Conservation (phyloP, 2,797 vertebrate species). For the Adrianichthys oophorus region DNA sequence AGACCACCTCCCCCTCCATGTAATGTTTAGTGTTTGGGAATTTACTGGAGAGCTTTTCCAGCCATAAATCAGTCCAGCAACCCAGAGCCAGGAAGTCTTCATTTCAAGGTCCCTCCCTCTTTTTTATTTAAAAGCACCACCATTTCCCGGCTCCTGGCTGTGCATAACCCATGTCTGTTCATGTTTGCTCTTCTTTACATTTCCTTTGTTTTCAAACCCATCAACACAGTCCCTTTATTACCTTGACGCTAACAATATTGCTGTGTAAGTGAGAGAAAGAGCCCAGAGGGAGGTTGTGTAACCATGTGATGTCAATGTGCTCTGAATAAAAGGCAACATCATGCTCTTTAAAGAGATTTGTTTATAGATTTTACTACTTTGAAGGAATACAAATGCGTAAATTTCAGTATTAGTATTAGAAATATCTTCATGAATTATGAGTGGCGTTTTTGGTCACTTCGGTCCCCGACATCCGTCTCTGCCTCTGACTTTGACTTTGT, state of each 20-base stretch:
- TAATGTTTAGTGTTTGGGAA: neutral
- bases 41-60: slow-evolving; percentile 6
- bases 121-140: slow-evolving; percentile 17
- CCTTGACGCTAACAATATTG: slow-evolving; percentile 27
- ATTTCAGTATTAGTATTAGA: neutral
- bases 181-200: neutral
- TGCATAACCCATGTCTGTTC: neutral
- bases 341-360: slow-evolving; percentile 5
- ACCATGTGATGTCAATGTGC: slow-evolving; percentile 20
- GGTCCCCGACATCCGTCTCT: slow-evolving; percentile 1
- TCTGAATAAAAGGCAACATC: slow-evolving; percentile 18
- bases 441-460: neutral
- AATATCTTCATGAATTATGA: neutral
- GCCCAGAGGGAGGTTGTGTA: slow-evolving; percentile 23
- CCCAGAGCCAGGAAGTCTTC: slow-evolving; percentile 11
- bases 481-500: slow-evolving; percentile 35
- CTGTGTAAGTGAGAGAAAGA: slow-evolving; percentile 10
- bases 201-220: slow-evolving; percentile 11
- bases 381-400: neutral
- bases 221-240: slow-evolving; percentile 17
- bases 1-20: slow-evolving; percentile 9
- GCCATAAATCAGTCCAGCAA: slow-evolving; percentile 14
- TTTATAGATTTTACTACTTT: neutral
- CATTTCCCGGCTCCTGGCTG: slow-evolving; percentile 13
- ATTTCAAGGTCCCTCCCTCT: slow-evolving; percentile 35